Evolutionary conservation across 2,113 vertebrate species (phyloP), one percentile per base, ranked within the genome.

Genomic region (Elachura formosa): DNA sequence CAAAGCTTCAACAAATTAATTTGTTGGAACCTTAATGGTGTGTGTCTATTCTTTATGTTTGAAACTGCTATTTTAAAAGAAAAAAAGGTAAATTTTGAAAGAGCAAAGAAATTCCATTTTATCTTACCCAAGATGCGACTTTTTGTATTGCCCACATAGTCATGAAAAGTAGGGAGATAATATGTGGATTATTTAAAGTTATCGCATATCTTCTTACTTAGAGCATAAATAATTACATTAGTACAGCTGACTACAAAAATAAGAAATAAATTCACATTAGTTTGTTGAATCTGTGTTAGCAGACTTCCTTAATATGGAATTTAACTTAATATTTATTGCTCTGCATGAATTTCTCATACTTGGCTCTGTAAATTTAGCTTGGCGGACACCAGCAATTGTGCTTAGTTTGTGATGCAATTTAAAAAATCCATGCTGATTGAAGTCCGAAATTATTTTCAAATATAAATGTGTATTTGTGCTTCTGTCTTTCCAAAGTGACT

Each of bases 251-350:
- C 91, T 96, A 94, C 83, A 96, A 95, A 96, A 97, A 85, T 51
- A 89, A 75, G 78, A 71, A 93, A 90, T 98, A 98, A 97, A 97
- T 97, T 77, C 84, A 95, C 80, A 96, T 96, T 97, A 97, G 79
- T 92, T 91, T 94, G 89, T 95, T 93, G 95, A 96, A 95, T 94
- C 87, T 95, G 61, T 94, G 91, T 95, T 86, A 93, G 78, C 10
- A 3, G 92, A 73, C 94, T 96, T 97, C 96, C 75, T 94, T 96
- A 89, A 51, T 93, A 87, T 89, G 69, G 84, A 87, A 66, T 45
- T 96, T 92, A 95, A 73, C 96, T 95, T 93, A 96, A 94, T 97
- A 97, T 97, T 97, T 95, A 94, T 94, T 96, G 74, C 61, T 67
- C 94, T 94, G 73, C 68, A 52, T 78, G 68, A 87, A 93, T 95